Base-by-base conservation (phyloP, 2,797 vertebrate species). In the Pelochelys cantorii region DNA sequence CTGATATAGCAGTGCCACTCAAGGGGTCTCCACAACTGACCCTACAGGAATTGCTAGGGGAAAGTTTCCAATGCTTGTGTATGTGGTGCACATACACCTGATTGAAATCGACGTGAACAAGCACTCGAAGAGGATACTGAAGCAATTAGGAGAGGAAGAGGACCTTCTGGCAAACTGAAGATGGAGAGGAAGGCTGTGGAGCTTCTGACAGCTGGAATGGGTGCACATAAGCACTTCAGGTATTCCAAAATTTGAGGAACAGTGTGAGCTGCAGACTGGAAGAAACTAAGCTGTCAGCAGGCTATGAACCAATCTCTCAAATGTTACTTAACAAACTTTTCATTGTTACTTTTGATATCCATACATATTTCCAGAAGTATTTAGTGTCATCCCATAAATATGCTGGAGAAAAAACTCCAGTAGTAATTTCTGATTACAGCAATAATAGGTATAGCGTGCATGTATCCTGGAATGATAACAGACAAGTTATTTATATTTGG, bases 111-210 rank as follows among this genome's bases (percentile, higher is more conserved):
- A 42, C 42, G 7, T 42, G 42, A 42, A 42, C 42, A 42, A 82
- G 52, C 3, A 79, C n/a, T 37, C 11, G 37, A 53, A 79, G 92
- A 71, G 59, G 48, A 4, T 78, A 18, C 82, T 54, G 42, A 20
- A 0, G 0, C 22, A 80, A 83, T 56, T 82, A 0, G 0, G 84
- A 5, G 11, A 42, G 5, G n/a, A 59, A 82, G 57, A 89, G 56
- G 9, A 88, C 82, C 81, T 68, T 31, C 60, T 71, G 52, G 68
- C 87, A 91, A 3, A 22, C 9, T 4, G 20, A 84, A 83, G 29
- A 83, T 17, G 2, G 22, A 79, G 82, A 60, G 85, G 1, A 5
- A 91, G 20, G 42, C 80, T 5, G 8, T 78, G 52, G 12, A 83
- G 20, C 74, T 62, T 48, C 0, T 52, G 54, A 68, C 31, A 93